Conservation (phyloP, 23 tunicate species). For the Aplidium turbinatum region DNA sequence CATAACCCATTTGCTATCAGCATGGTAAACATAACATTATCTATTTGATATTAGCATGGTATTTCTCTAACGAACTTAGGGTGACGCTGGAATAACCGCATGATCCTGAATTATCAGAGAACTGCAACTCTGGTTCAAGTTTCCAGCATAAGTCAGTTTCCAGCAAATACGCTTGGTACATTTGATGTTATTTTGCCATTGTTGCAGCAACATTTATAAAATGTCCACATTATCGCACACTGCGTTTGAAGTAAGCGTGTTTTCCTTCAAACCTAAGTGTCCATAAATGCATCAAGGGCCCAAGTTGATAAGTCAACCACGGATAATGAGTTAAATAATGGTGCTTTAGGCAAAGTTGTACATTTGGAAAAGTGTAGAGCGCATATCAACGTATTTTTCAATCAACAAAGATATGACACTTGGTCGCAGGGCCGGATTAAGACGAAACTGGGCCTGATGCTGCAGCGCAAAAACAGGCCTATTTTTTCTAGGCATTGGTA, state of each 20-base stretch:
- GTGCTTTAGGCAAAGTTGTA: constrained; percentile 48
- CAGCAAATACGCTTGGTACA: constrained; percentile 16
- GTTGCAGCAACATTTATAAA: constrained; percentile 40
- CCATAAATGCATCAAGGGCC: constrained; percentile 51
- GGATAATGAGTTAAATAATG: constrained; percentile 54
- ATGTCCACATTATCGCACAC: constrained; percentile 8
- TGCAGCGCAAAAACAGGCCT: too few relatives aligned
- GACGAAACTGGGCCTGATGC: too few relatives aligned
- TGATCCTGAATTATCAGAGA: background rate
- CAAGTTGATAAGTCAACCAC: constrained; percentile 38
- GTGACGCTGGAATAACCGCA: too few relatives aligned
- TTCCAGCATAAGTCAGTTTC: background rate
- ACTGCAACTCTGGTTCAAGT: background rate
- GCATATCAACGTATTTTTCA: constrained; percentile 12
- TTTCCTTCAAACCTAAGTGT: constrained; percentile 65
- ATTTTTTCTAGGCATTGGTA: too few relatives aligned
- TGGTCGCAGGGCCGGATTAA: too few relatives aligned
- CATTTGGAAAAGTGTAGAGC: constrained; percentile 3
- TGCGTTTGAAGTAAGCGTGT: constrained; percentile 46
- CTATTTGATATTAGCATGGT: too few relatives aligned
- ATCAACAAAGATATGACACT: background rate
- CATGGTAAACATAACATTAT: too few relatives aligned
- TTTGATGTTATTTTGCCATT: constrained; percentile 47
- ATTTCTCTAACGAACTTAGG: too few relatives aligned
- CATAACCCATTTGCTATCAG: too few relatives aligned